Conservation (phyloP, 1,140 invertebrate genomes). For the Periplaneta americana region DNA sequence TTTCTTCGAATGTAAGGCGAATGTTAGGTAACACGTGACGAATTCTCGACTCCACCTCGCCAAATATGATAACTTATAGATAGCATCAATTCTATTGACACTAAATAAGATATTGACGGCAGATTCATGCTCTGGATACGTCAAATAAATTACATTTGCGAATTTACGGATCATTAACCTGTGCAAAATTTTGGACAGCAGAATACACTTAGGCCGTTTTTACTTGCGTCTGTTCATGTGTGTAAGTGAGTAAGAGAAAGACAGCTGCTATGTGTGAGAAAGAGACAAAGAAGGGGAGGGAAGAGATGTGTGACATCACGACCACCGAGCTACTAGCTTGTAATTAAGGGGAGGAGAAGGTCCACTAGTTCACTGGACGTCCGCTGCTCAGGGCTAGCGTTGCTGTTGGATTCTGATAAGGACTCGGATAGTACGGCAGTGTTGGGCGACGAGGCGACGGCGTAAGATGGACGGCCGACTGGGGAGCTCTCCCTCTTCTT, state of each 20-base stretch:
- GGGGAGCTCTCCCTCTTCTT: slow-evolving; percentile 6
- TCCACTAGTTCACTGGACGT: slow-evolving; percentile 11
- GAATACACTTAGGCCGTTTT: not conserved
- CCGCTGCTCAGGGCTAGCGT: not conserved
- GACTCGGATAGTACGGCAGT: not conserved
- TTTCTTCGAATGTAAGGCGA: too few species aligned
- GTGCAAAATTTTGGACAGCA: too few species aligned
- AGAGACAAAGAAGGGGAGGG: not conserved
- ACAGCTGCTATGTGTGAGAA: not conserved
- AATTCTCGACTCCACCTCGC: too few species aligned
- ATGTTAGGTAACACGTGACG: too few species aligned
- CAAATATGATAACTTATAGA: too few species aligned
- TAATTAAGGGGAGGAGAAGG: slow-evolving; percentile 16
- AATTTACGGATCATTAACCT: too few species aligned
- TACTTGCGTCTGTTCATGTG: not conserved
- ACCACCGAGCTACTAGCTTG: slow-evolving; percentile 10
- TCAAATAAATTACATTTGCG: too few species aligned
- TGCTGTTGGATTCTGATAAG: not conserved
- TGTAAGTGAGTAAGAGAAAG: not conserved
- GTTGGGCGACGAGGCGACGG: not conserved
- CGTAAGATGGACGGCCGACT: slow-evolving; percentile 4
- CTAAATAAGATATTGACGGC: too few species aligned
- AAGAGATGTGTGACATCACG: slow-evolving; percentile 10
- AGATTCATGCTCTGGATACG: too few species aligned
- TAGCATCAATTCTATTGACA: too few species aligned